Percentiles rank a stretch among this genome's conserved stretches.
These are phyloP conservation scores for Xyliphius kryptos DNA, from an alignment of 2,113 vertebrate species.

Conservation along the genomic window DNA sequence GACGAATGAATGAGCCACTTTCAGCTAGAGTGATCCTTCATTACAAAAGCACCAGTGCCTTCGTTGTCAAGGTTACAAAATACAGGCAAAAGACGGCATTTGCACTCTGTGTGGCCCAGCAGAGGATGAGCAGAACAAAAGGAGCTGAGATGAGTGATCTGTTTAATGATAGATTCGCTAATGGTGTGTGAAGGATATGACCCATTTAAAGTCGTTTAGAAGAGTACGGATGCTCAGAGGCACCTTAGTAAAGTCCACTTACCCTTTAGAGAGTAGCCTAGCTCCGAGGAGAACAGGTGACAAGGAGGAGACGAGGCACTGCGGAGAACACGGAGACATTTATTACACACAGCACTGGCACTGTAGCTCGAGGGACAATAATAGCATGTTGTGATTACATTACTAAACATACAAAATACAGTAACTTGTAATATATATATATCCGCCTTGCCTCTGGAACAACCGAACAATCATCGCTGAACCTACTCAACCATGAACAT, in stretches of 20 bases:
- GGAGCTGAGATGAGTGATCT: slow-evolving; percentile 33
- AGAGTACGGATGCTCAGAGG: slow-evolving; percentile 22
- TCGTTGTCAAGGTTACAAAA: slow-evolving; percentile 71
- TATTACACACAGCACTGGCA: no score
- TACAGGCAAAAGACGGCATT: slow-evolving; percentile 50
- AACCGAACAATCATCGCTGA: no score
- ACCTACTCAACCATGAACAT: no score
- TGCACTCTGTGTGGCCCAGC: slow-evolving; percentile 15
- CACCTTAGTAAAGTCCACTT: slow-evolving; percentile 52
- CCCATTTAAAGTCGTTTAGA: slow-evolving; percentile 21
- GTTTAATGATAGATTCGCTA: slow-evolving; percentile 36
- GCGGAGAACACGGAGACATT: no score
- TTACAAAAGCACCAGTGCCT: slow-evolving; percentile 59
- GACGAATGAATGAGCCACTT: slow-evolving; percentile 53
- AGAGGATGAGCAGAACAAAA: slow-evolving; percentile 37
- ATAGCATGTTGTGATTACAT: no score
- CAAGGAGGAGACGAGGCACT: slow-evolving; percentile 88
- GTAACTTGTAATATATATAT: no score
- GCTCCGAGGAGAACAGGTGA: slow-evolving; percentile 76
- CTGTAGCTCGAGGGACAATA: no score
- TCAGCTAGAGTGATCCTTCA: slow-evolving; percentile 39
- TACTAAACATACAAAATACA: no score
- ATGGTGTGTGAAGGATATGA: slow-evolving; percentile 35
- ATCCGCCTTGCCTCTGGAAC: no score
- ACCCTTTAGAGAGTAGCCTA: slow-evolving; percentile 90